Evolutionary conservation across 2,888 invertebrate species (phyloP).

Genomic region (Hypomecis atomaria): DNA sequence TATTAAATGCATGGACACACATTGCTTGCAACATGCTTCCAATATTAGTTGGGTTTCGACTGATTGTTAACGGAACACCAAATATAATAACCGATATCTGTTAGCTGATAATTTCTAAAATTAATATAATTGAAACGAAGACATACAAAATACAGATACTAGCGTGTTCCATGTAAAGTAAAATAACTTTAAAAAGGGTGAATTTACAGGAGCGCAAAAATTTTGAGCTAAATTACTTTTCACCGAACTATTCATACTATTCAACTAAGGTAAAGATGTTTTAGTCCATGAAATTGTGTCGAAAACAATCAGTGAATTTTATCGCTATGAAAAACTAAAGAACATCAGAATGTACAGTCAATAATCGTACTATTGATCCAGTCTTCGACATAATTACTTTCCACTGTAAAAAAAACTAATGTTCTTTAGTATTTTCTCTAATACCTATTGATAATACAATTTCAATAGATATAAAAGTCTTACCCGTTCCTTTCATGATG

Average conservation of each 20-base stretch:
- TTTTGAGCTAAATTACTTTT: no score
- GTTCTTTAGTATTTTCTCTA: slow-evolving; percentile 16
- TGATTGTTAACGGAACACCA: slow-evolving; percentile 38
- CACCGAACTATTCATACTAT: no score
- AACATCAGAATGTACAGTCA: slow-evolving; percentile 12
- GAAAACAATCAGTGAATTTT: slow-evolving; percentile 29
- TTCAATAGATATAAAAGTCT: slow-evolving; percentile 45
- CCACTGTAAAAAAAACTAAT: not conserved
- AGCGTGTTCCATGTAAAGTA: no score
- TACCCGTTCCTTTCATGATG: slow-evolving; percentile 94
- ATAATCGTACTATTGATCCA: not conserved
- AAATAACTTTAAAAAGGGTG: no score
- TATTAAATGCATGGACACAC: slow-evolving; percentile 54
- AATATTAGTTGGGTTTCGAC: slow-evolving; percentile 40
- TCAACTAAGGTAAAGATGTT: no score
- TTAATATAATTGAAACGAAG: no score
- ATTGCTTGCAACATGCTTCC: slow-evolving; percentile 63
- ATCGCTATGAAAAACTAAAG: slow-evolving; percentile 32
- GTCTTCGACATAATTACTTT: not conserved
- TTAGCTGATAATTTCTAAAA: no score
- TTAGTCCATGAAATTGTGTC: slow-evolving; percentile 3
- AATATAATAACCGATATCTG: not conserved
- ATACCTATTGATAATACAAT: not conserved
- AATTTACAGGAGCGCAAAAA: no score
- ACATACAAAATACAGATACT: no score